Base-by-base conservation (phyloP, 1,140 invertebrate species). In the Fopius arisanus region DNA sequence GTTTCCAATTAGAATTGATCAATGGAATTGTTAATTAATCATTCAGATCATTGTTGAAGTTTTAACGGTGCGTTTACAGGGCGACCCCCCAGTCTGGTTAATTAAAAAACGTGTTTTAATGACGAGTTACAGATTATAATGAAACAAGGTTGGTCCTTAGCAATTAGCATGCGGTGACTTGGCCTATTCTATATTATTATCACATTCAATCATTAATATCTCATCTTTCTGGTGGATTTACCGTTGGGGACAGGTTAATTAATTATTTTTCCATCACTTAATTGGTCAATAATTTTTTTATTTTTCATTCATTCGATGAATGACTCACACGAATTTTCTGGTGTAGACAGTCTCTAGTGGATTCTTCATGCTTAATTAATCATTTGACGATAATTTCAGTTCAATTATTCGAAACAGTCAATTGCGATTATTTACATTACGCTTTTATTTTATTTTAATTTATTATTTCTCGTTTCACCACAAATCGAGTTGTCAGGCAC, bases 151-250 rank as follows among this genome's bases (percentile, higher is more conserved):
- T 86, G 87, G 86, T 87, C 86, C 85, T 87, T 86, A 87, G 86
- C 82, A 88, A 87, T 81, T 87, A 88, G 87, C 87, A 88, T 88
- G 87, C 81, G 84, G 87, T 87, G 86, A 88, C 81, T 84, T 87
- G 84, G 86, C 85, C 86, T 87, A 85, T 84, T 86, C 81, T 83
- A 83, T 84, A 78, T 84, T 77, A 75, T 78, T 79, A 79, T 79
- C 16, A 29, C 16, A 79, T 83, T 78, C 81, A 77, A 80, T 81
- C 82, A 80, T 78, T 80, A 75, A 79, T 76, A 48, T 77, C 70
- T 74, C 66, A 67, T 76, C 77, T 75, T 82, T 80, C 74, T 75
- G 70, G 73, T 81, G 72, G 70, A 76, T 77, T 78, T 43, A 67
- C 48, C 10, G 84, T 85, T 48, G 80, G 83, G 79, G 84, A 80